These are phyloP conservation scores for Crocuta crocuta DNA, from an alignment of 2,113 vertebrate species.

Conservation along the genomic window DNA sequence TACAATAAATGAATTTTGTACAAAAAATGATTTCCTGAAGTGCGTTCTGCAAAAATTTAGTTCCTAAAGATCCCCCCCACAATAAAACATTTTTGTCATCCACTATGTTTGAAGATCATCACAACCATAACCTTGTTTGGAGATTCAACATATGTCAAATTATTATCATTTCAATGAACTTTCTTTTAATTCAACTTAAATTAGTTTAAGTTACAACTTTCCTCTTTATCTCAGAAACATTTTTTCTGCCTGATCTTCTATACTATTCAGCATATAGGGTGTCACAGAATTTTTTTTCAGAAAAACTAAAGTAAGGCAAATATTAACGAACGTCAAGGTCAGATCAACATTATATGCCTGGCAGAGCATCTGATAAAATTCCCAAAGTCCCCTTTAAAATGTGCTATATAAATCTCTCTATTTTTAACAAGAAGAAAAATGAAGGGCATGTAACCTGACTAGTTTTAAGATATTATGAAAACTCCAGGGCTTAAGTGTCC, in stretches of 20 bases:
- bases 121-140: background rate
- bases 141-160: background rate
- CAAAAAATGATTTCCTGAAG: conserved; percentile 14
- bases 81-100: background rate
- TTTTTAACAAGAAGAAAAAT: background rate
- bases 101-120: background rate
- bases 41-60: background rate
- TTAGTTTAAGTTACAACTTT: background rate
- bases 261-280: background rate
- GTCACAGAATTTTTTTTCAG: background rate
- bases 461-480: background rate
- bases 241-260: background rate
- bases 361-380: background rate
- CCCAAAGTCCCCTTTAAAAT: background rate
- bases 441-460: too few relatives aligned
- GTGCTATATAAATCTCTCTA: background rate
- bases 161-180: background rate
- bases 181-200: background rate
- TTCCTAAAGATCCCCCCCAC: background rate
- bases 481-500: background rate
- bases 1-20: background rate
- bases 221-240: background rate
- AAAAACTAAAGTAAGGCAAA: background rate
- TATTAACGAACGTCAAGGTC: background rate
- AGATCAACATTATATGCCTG: background rate